Conservation (phyloP, 2,797 vertebrate genomes). For the Iguana delicatissima region DNA sequence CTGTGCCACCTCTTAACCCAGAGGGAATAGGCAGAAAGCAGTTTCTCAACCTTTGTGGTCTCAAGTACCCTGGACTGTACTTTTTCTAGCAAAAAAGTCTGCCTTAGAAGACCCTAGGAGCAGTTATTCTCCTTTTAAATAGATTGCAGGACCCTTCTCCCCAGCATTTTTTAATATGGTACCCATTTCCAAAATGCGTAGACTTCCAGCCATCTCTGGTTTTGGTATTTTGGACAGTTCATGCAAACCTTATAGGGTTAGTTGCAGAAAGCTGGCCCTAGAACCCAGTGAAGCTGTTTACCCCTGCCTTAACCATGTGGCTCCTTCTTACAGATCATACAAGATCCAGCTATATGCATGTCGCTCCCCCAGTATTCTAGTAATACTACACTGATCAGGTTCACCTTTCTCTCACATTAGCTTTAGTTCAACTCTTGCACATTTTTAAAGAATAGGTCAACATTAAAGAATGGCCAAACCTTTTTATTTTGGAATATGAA, state of each 20-base stretch:
- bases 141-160: no score
- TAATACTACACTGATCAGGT: neutral
- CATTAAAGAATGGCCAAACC: neutral
- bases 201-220: no score
- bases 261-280: no score
- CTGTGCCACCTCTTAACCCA: neutral
- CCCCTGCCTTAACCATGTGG: neutral
- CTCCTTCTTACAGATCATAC: neutral
- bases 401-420: neutral
- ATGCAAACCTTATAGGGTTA: no score
- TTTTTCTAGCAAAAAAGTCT: no score
- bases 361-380: neutral
- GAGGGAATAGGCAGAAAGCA: no score
- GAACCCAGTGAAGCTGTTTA: no score
- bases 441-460: neutral
- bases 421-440: neutral
- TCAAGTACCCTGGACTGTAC: neutral
- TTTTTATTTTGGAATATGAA: conserved; percentile 27
- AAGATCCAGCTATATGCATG: neutral
- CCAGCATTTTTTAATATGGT: no score
- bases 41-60: neutral
- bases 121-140: no score
- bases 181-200: no score
- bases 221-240: no score
- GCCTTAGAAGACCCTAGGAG: neutral